Conservation (phyloP, 2,888 invertebrate species). For the Ferdinandea cuprea region DNA sequence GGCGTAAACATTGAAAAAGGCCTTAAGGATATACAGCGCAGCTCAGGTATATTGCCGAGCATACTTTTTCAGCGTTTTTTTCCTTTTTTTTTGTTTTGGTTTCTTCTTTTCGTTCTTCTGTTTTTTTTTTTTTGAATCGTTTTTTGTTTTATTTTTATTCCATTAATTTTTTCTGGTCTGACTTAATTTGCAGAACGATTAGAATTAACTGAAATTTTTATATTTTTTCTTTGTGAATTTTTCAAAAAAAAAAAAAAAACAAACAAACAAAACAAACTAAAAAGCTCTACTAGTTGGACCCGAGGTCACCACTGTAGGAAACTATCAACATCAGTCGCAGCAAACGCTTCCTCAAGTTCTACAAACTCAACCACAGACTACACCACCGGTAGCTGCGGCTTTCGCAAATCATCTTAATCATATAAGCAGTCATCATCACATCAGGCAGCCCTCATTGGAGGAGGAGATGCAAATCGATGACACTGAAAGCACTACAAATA, state of each 20-base stretch:
- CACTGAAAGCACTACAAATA: conserved; percentile 75
- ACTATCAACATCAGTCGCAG: conserved; percentile 66
- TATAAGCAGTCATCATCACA: conserved; percentile 57
- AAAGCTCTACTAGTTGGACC: conserved; percentile 76
- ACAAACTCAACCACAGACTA: conserved; percentile 71
- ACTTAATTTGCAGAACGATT: conserved; percentile 62
- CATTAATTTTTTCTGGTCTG: conserved; percentile 70
- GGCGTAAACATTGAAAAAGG: conserved; percentile 82
- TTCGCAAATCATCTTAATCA: conserved; percentile 50
- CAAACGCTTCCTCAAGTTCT: conserved; percentile 47
- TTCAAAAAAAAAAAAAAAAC: conserved; percentile 17
- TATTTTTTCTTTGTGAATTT: conserved; percentile 48
- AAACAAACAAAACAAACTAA: conserved; percentile 43
- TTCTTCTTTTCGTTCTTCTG: conserved; percentile 59
- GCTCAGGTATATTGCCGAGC: conserved; percentile 79
- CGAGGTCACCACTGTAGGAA: conserved; percentile 70
- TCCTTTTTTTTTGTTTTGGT: conserved; percentile 16
- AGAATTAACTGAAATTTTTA: conserved; percentile 66
- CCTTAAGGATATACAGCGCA: conserved; percentile 82
- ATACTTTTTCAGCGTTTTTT: neutral
- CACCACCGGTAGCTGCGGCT: conserved; percentile 47
- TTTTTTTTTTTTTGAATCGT: neutral
- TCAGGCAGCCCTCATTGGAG: conserved; percentile 57
- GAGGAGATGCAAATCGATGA: conserved; percentile 65
- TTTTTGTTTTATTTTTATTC: conserved; percentile 21